These are phyloP conservation scores for Drosophila phalerata DNA, from an alignment of 2,888 invertebrate genomes.

Conservation along the genomic window DNA sequence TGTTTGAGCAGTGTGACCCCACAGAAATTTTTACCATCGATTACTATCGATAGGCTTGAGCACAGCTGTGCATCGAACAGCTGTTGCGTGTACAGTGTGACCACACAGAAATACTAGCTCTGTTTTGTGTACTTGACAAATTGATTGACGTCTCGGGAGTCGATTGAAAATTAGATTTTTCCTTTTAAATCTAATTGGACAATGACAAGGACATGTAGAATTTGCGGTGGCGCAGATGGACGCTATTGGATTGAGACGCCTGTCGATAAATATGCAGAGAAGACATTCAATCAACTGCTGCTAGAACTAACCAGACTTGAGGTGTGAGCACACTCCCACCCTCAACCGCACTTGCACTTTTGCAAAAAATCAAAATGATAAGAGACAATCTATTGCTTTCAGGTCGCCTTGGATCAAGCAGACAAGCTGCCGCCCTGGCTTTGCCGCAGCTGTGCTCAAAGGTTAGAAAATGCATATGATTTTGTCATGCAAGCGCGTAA, in stretches of 20 bases:
- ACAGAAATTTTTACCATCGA: neutral
- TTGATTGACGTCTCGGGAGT: slow-evolving; percentile 11
- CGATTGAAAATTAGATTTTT: slow-evolving; percentile 17
- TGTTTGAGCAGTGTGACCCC: slow-evolving; percentile 1
- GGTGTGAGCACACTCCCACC: slow-evolving; percentile 34
- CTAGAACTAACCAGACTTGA: slow-evolving; percentile 57
- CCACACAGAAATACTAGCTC: neutral
- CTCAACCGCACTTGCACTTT: neutral
- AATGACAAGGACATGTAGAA: slow-evolving; percentile 63
- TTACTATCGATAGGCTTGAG: slow-evolving; percentile 5
- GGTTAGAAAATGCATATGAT: slow-evolving; percentile 57
- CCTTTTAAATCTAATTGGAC: slow-evolving; percentile 7
- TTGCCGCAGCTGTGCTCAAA: slow-evolving; percentile 55
- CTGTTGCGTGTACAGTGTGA: slow-evolving; percentile 29
- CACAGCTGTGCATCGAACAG: slow-evolving; percentile 35
- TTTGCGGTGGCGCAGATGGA: slow-evolving; percentile 54
- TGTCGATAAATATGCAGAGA: slow-evolving; percentile 53
- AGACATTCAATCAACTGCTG: slow-evolving; percentile 64
- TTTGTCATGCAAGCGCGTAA: slow-evolving; percentile 60
- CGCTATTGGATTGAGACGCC: slow-evolving; percentile 66
- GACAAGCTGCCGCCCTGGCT: slow-evolving; percentile 63
- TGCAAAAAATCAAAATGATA: slow-evolving; percentile 22
- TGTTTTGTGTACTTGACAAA: slow-evolving; percentile 31
- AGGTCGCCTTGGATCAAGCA: slow-evolving; percentile 42
- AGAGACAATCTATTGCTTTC: slow-evolving; percentile 7